A percentile compares a stretch with the other conserved stretches of the same genome.
phyloP scores from a whole-genome alignment of 2,113 vertebrate genomes.

The Vireo altiloquus region DNA sequence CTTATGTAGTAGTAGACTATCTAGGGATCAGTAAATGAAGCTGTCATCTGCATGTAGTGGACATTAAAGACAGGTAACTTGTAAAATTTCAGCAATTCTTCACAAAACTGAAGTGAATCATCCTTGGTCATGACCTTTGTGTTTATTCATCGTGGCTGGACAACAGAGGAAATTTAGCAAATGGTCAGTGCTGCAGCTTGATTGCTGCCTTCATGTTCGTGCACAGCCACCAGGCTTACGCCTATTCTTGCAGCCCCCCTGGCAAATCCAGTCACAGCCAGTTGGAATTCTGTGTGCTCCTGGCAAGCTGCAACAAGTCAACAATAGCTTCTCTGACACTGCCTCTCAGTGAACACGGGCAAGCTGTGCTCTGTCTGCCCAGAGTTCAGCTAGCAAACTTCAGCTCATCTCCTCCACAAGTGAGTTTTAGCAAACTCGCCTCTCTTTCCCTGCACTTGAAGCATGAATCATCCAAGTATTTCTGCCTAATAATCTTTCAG shows the following conservation, averaged over 20 bases:
- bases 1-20: background rate
- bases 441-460: background rate
- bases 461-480: background rate
- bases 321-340: slow-evolving; percentile 45
- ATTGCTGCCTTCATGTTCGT: background rate
- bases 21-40: background rate
- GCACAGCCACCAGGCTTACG: background rate
- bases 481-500: background rate
- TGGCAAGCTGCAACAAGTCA: slow-evolving; percentile 72
- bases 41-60: background rate
- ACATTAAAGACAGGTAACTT: background rate
- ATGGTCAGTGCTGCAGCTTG: background rate
- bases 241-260: background rate
- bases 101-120: background rate
- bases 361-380: slow-evolving; percentile 46
- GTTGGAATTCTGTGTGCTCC: background rate
- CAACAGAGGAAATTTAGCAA: background rate
- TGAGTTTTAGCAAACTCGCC: slow-evolving; percentile 35
- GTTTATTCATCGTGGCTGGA: background rate
- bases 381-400: slow-evolving; percentile 69
- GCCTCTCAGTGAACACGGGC: slow-evolving; percentile 45
- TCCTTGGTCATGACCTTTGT: background rate
- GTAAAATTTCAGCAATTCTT: background rate
- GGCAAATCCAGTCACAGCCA: background rate
- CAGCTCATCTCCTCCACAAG: slow-evolving; percentile 51